Evolutionary conservation across 2,797 vertebrate genomes (phyloP).

Genomic region (Macrochelys suwanniensis): DNA sequence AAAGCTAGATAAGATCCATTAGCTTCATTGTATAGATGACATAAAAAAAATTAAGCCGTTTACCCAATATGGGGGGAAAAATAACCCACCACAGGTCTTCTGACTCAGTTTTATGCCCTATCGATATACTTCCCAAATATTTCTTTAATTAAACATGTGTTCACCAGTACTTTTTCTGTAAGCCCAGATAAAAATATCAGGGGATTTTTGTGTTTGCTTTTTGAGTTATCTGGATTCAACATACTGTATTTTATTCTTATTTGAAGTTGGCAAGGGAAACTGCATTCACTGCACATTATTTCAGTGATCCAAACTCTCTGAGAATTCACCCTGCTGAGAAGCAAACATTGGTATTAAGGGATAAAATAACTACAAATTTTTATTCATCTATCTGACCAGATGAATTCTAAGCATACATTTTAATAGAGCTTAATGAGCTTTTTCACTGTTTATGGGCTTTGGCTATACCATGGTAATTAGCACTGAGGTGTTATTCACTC

Average conservation of each 20-base stretch:
- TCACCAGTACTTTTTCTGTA: fast-evolving
- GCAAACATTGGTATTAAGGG: slow-evolving; percentile 10
- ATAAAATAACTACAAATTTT: slow-evolving; percentile 42
- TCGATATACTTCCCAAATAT: background rate
- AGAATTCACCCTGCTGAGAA: slow-evolving; percentile 13
- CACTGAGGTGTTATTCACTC: slow-evolving; percentile 73
- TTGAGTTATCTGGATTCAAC: background rate
- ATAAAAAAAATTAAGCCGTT: background rate
- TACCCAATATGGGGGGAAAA: too few species aligned
- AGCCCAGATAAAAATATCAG: background rate
- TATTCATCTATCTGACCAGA: slow-evolving; percentile 53
- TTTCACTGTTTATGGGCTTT: slow-evolving; percentile 69
- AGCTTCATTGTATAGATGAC: background rate
- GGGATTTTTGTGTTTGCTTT: background rate
- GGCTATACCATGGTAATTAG: slow-evolving; percentile 69
- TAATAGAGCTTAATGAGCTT: slow-evolving; percentile 72
- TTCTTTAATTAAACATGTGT: background rate
- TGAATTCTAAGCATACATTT: slow-evolving; percentile 57
- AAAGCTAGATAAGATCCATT: background rate
- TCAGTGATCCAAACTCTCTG: background rate
- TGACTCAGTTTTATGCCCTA: background rate
- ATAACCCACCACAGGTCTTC: background rate
- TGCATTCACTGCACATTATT: background rate
- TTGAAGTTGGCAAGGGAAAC: background rate
- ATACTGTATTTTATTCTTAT: background rate